phyloP scores from a whole-genome alignment of 2,113 vertebrate genomes.

The Phaethornis superciliosus region DNA sequence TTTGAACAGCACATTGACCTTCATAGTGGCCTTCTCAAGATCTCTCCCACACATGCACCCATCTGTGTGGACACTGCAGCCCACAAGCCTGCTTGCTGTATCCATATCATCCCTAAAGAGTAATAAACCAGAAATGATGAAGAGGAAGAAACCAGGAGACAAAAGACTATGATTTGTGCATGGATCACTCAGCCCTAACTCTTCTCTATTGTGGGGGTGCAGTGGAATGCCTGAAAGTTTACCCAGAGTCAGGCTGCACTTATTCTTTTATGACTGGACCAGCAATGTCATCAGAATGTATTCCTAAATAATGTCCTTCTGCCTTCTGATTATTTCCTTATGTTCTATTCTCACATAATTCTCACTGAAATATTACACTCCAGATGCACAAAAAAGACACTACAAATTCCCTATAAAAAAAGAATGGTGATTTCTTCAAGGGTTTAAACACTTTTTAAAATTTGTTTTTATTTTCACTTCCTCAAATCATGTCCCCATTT shows the following conservation, averaged over 20 bases:
- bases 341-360: neutral
- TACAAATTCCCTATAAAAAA: neutral
- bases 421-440: neutral
- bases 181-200: neutral
- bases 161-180: accelerated
- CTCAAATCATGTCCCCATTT: neutral
- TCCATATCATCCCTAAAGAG: neutral
- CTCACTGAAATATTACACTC: neutral
- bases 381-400: neutral
- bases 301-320: neutral
- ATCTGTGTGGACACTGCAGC: accelerated
- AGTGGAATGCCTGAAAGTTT: neutral
- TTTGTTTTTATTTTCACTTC: neutral
- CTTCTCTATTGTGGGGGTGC: neutral
- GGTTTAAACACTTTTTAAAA: neutral
- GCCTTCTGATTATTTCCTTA: neutral
- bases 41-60: neutral
- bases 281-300: neutral
- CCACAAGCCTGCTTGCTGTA: neutral
- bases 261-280: neutral
- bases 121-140: neutral
- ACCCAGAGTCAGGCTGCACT: neutral
- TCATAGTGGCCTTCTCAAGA: neutral
- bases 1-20: neutral
- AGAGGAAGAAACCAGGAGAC: neutral